Conservation (phyloP, 2,113 vertebrate genomes). For the Melanotaenia duboulayi region DNA sequence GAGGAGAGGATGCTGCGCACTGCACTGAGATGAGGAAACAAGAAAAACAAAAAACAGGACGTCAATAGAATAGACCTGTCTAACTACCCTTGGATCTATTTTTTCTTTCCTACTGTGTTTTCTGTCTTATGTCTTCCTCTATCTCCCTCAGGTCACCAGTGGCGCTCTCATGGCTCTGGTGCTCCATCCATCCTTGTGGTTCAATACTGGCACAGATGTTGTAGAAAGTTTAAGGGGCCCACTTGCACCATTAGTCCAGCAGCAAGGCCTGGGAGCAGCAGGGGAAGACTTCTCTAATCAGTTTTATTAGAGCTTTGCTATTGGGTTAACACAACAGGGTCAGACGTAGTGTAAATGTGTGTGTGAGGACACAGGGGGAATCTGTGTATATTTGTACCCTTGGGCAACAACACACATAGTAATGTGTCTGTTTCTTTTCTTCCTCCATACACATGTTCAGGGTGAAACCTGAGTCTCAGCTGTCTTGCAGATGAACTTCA, state of each 20-base stretch:
- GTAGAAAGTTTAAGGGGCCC: constrained; percentile 76
- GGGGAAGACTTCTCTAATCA: constrained; percentile 77
- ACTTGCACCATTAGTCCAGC: constrained; percentile 72
- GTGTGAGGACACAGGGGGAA: constrained; percentile 13
- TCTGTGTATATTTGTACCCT: constrained; percentile 56
- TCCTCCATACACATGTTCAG: background rate
- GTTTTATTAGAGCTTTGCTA: constrained; percentile 76
- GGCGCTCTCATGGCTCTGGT: constrained; percentile 27
- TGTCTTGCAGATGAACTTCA: constrained; percentile 54
- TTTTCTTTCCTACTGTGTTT: background rate
- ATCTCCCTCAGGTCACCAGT: background rate
- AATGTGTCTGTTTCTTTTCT: constrained; percentile 36
- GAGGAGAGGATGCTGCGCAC: constrained; percentile 31
- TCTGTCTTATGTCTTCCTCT: constrained; percentile 10
- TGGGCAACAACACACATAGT: constrained; percentile 39
- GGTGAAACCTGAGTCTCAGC: constrained; percentile 50
- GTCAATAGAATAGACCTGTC: constrained; percentile 9
- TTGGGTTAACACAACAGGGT: constrained; percentile 79
- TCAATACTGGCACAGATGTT: constrained; percentile 80
- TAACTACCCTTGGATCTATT: constrained; percentile 16
- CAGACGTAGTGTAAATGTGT: constrained; percentile 49
- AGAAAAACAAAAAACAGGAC: constrained; percentile 7
- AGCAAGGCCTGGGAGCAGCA: constrained; percentile 62
- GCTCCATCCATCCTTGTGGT: constrained; percentile 56
- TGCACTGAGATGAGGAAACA: constrained; percentile 34